Base-by-base conservation (phyloP, 2,113 vertebrate genomes). In the Pycnonotus jocosus region DNA sequence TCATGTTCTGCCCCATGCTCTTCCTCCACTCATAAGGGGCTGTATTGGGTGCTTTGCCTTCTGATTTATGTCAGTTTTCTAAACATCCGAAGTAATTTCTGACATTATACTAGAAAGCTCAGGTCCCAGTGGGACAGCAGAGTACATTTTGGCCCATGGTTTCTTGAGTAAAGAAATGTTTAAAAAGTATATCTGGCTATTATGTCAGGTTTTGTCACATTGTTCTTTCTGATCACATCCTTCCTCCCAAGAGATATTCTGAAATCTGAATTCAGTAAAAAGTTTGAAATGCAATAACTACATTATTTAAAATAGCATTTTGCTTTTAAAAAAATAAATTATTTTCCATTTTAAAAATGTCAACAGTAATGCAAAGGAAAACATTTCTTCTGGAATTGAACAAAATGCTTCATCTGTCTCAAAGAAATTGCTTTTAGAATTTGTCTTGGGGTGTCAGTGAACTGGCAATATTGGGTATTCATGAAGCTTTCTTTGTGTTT, bases 1-100 rank as follows among this genome's bases (percentile, higher is more conserved):
- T n/a, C 23, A 8, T 57, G 10, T 42, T 71, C n/a, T 92, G 13
- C 12, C 9, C 37, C 1, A 0, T 38, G 9, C 11, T 24, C 27
- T 77, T 73, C 40, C 28, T 79, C 15, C 17, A 12, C 20, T 20
- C 1, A 3, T 35, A 44, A 8, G 13, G 16, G 6, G 28, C 45
- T 68, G 13, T 47, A 18, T 13, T 87, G 37, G 9, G 19, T 69
- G 7, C 3, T 51, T 22, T 35, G 13, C 8, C 6, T 62, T 74
- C 56, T 81, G 47, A 48, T 80, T 96, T 70, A 27, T 31, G 30
- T 19, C 35, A 45, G 7, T 47, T 40, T 69, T 66, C 35, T 54
- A 44, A 70, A 61, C 0, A 2, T 15, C 10, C 42, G 30, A 60
- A 79, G 20, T 37, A 44, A 40, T 70, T 83, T 77, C 30, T 78